Conservation (phyloP, 2,797 vertebrate species). For the Pachyuromys duprasi region DNA sequence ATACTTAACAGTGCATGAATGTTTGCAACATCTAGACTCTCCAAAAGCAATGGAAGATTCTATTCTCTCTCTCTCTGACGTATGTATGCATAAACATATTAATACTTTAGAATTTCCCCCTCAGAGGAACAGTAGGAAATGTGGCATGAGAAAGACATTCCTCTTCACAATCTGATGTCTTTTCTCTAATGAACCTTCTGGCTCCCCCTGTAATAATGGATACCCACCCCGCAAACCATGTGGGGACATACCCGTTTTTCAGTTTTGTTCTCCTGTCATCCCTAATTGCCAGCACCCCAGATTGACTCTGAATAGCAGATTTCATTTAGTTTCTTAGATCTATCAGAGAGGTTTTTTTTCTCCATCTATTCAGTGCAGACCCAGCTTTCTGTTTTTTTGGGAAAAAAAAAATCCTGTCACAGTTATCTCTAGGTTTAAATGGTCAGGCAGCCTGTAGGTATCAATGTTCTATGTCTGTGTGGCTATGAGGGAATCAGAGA, state of each 20-base stretch:
- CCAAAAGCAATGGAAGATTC: background rate
- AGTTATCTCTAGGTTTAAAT: constrained; percentile 45
- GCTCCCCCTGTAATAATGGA: background rate
- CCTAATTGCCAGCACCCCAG: constrained; percentile 55
- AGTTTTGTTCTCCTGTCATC: constrained; percentile 49
- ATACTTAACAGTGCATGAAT: background rate
- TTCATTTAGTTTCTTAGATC: constrained; percentile 35
- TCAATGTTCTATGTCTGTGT: background rate
- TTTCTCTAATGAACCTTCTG: constrained; percentile 71
- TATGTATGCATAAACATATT: background rate
- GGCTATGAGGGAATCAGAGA: constrained; percentile 33
- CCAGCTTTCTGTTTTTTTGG: constrained; percentile 50
- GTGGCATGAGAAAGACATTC: constrained; percentile 49
- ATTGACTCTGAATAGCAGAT: constrained; percentile 64
- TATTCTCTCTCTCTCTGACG: background rate
- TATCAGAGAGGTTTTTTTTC: constrained; percentile 28
- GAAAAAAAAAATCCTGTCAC: background rate
- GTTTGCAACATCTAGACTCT: background rate
- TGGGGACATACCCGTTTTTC: constrained; percentile 47
- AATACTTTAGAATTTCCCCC: constrained; percentile 27
- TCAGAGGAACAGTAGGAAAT: constrained; percentile 71
- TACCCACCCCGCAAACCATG: constrained; percentile 48
- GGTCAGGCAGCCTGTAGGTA: background rate
- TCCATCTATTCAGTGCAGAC: background rate
- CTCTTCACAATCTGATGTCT: constrained; percentile 29